Evolutionary conservation across 37 sponge, comb jelly and placozoan species (phyloP), one percentile per base, ranked within the genome.

Genomic region (Chondrilla cf. caribensis): DNA sequence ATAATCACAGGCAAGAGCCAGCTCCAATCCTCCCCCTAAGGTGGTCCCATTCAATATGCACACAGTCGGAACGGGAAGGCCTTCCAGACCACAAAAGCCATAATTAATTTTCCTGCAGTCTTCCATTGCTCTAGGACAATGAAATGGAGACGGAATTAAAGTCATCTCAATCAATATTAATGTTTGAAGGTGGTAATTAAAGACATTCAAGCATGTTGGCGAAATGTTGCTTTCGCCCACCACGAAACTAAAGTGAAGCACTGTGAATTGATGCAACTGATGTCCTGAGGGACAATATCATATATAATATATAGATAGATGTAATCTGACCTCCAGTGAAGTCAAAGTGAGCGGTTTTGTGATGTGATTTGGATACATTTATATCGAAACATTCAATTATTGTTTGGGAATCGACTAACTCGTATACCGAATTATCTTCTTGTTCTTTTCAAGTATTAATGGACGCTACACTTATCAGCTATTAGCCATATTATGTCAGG

Each of bases 21-120:
- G 71, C 73, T 89, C 90, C 72, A 89, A 79, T 24, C 90, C 90
- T 32, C 83, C 90, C 0, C 90, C 90, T 70, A 89, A 70, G 15
- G 90, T 78, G 0, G 79, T 67, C 24, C 90, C 90, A 55, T 89
- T 85, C 38, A 89, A 44, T 0, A 89, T 41, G 29, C 85, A 85
- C 5, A 89, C 24, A 11, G 90, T 89, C 0, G 90, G 90, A 2
- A 89, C 79, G 40, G 86, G 71, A n/a, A 89, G 71, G 7, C 82
- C 39, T 82, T 89, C 90, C 58, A 89, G 81, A 0, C 19, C 65
- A 84, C 82, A 84, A 11, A 89, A 47, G 7, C 84, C 9, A 57
- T 39, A 15, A 7, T 65, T 60, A 36, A 89, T 62, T 47, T 84
- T 39, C 22, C 18, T 22, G 38, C 40, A 32, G 29, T 84, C 89